phyloP scores from a whole-genome alignment of 2,888 invertebrate species.

The Allolobophora icterica region DNA sequence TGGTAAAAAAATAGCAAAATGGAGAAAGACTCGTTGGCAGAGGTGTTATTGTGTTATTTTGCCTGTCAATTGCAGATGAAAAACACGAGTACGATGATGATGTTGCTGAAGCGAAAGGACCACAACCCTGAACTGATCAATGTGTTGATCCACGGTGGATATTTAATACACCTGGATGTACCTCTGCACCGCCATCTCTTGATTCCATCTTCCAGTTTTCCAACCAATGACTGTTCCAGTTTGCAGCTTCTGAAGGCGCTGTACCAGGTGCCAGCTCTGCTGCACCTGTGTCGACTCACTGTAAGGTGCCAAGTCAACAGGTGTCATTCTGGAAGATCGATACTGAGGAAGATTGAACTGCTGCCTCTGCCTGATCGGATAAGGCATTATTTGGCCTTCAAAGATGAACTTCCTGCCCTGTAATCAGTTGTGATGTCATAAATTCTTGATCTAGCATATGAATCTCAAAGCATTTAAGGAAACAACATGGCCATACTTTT shows the following conservation, averaged over 20 bases:
- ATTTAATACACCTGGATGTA: not conserved
- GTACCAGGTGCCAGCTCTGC: not conserved
- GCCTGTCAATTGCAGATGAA: not conserved
- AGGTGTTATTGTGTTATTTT: not conserved
- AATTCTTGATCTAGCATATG: not conserved
- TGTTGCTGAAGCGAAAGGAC: not conserved
- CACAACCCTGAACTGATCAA: not conserved
- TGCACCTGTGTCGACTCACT: not conserved
- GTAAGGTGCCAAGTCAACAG: not conserved
- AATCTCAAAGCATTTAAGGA: not conserved
- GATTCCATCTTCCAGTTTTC: not conserved
- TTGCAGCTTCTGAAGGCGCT: not conserved
- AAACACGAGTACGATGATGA: not conserved
- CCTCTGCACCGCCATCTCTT: not conserved
- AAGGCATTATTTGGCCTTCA: slow-evolving; percentile 18
- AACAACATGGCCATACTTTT: too few relatives aligned
- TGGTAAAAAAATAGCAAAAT: too few relatives aligned
- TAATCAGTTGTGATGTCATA: not conserved
- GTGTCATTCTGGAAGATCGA: slow-evolving; percentile 15
- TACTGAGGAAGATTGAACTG: slow-evolving; percentile 12
- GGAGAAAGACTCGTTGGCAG: not conserved
- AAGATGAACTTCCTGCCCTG: slow-evolving; percentile 2
- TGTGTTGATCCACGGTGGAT: not conserved
- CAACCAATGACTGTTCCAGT: not conserved
- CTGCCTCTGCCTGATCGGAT: not conserved